These are phyloP conservation scores for Rhingia campestris DNA, from an alignment of 2,888 invertebrate genomes.

Conservation along the genomic window DNA sequence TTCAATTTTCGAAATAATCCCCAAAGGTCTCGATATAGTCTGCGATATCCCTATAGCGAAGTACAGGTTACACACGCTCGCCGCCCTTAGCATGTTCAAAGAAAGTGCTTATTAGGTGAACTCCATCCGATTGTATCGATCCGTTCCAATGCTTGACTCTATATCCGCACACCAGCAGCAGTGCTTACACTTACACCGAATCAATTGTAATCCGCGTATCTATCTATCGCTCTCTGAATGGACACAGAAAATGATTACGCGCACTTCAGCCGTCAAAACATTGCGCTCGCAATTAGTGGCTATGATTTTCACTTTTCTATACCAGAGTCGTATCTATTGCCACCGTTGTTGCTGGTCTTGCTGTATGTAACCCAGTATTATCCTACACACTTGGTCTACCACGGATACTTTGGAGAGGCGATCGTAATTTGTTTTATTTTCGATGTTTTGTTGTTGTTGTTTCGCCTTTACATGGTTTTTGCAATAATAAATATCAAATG, in stretches of 20 bases:
- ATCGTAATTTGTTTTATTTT: slow-evolving; percentile 46
- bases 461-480: slow-evolving; percentile 7
- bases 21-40: slow-evolving; percentile 18
- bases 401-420: slow-evolving; percentile 12
- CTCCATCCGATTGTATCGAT: slow-evolving; percentile 52
- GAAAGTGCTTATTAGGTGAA: slow-evolving; percentile 62
- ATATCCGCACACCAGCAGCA: neutral
- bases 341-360: neutral
- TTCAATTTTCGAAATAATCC: slow-evolving; percentile 46
- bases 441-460: slow-evolving; percentile 3
- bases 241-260: slow-evolving; percentile 50
- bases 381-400: slow-evolving; percentile 24
- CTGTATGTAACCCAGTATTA: slow-evolving; percentile 18
- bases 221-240: slow-evolving; percentile 39
- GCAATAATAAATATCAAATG: slow-evolving; percentile 13
- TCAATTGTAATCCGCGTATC: slow-evolving; percentile 31
- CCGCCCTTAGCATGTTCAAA: slow-evolving; percentile 42
- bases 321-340: neutral
- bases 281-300: slow-evolving; percentile 49
- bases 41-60: slow-evolving; percentile 20
- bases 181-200: slow-evolving; percentile 20
- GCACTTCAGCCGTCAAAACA: slow-evolving; percentile 60
- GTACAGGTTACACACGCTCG: slow-evolving; percentile 16
- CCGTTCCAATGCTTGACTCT: slow-evolving; percentile 35
- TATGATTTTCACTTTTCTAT: slow-evolving; percentile 63